Conservation (phyloP, 1,140 invertebrate species). For the Monochamus saltuarius region DNA sequence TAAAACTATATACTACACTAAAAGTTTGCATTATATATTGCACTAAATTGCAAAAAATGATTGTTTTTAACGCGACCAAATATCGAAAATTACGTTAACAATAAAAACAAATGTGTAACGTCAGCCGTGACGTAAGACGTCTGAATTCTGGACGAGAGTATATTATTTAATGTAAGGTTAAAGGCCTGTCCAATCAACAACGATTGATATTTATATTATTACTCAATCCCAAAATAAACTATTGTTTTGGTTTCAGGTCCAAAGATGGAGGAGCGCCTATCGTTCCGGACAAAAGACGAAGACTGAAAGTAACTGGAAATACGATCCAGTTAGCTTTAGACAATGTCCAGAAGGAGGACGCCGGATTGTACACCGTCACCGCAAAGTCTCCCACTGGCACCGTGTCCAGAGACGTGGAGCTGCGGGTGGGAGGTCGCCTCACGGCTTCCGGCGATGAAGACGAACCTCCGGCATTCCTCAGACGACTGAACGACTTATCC, state of each 20-base stretch:
- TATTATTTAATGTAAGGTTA: no score
- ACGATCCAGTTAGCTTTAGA: constrained; percentile 58
- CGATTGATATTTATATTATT: no score
- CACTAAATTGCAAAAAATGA: no score
- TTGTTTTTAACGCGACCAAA: no score
- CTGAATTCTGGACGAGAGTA: no score
- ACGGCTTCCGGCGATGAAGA: constrained; percentile 56
- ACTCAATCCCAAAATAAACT: no score
- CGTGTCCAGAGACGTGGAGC: constrained; percentile 46
- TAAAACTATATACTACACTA: no score
- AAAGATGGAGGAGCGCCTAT: constrained; percentile 47
- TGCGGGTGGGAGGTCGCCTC: constrained; percentile 43
- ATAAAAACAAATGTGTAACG: no score
- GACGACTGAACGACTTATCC: constrained; percentile 74
- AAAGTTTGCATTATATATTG: no score
- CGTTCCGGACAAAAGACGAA: constrained; percentile 38
- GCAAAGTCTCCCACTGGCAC: constrained; percentile 57
- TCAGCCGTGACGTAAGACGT: no score
- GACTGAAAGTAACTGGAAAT: constrained; percentile 48
- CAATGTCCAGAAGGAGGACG: constrained; percentile 56
- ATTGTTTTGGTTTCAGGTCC: constrained; percentile 36
- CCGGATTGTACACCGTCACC: constrained; percentile 58
- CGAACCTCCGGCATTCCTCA: constrained; percentile 74
- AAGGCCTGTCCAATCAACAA: no score
- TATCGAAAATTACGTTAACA: no score